phyloP scores from a whole-genome alignment of 2,888 invertebrate species.

The Spicauda simplicius region DNA sequence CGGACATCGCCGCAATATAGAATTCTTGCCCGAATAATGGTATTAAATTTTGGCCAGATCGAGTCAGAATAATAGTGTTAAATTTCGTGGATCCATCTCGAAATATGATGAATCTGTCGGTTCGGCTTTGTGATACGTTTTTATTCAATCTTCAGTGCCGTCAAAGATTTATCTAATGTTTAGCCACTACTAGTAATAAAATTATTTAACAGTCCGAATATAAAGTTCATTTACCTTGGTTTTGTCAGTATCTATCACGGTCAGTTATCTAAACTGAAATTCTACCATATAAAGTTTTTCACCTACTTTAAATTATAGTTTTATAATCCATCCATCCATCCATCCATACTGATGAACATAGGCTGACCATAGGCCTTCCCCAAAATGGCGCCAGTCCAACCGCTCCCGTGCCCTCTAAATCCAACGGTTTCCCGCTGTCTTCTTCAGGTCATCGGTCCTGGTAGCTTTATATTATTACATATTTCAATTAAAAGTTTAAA shows the following conservation, averaged over 20 bases:
- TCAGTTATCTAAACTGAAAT: background rate
- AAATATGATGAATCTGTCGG: conserved; percentile 78
- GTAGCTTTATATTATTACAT: too few species aligned
- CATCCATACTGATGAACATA: too few species aligned
- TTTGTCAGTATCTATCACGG: background rate
- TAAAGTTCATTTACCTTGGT: background rate
- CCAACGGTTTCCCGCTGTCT: too few species aligned
- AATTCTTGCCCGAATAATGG: conserved; percentile 68
- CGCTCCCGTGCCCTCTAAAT: too few species aligned
- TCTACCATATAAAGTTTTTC: too few species aligned
- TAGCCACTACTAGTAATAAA: background rate
- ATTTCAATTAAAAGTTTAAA: too few species aligned
- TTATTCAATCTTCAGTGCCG: conserved; percentile 8
- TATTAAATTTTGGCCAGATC: conserved; percentile 68
- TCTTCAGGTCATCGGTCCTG: too few species aligned
- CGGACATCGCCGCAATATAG: conserved; percentile 68
- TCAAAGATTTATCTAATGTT: conserved; percentile 8
- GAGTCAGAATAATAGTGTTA: conserved; percentile 75
- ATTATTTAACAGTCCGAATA: background rate
- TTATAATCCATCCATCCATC: too few species aligned
- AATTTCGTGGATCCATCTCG: conserved; percentile 74
- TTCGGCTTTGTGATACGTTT: conserved; percentile 54
- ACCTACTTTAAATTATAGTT: too few species aligned
- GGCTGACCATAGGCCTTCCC: too few species aligned
- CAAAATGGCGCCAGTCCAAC: too few species aligned